Percentiles rank a stretch among this genome's conserved stretches.
phyloP scores from a whole-genome alignment of 2,797 vertebrate species.

The Tolypeutes matacus region DNA sequence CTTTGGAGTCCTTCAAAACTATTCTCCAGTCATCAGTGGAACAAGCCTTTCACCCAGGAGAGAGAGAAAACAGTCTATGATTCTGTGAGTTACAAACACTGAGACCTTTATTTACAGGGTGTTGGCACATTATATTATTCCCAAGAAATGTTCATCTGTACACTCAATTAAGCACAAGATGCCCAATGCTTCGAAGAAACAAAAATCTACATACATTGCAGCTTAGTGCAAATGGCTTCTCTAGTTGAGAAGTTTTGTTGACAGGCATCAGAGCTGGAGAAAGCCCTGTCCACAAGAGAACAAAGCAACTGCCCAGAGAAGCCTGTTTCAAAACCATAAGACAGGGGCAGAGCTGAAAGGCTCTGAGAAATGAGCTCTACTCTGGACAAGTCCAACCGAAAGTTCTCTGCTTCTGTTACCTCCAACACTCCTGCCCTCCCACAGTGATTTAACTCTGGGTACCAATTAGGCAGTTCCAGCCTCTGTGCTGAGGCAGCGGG shows the following conservation, averaged over 20 bases:
- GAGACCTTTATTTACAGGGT: no score
- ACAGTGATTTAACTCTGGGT: constrained; percentile 72
- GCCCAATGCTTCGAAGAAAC: background rate
- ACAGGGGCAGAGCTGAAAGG: no score
- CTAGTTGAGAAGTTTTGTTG: background rate
- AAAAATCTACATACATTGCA: background rate
- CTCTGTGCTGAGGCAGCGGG: background rate
- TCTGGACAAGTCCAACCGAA: constrained; percentile 51
- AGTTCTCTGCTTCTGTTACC: constrained; percentile 65
- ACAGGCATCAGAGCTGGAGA: background rate
- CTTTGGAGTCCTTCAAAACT: no score
- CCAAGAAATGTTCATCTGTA: no score
- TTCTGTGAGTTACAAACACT: no score
- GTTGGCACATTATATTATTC: no score
- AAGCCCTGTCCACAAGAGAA: no score
- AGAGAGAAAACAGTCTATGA: no score
- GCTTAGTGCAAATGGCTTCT: constrained; percentile 56
- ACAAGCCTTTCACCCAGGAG: no score
- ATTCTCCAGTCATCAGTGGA: no score
- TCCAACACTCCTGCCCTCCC: constrained; percentile 61
- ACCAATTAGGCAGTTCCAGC: constrained; percentile 64
- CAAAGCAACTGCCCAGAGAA: no score
- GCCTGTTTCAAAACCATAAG: constrained; percentile 50
- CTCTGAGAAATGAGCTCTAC: constrained; percentile 50
- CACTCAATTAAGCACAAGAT: no score